These are phyloP conservation scores for Ciconia maguari DNA, from an alignment of 2,113 vertebrate genomes.

Conservation along the genomic window DNA sequence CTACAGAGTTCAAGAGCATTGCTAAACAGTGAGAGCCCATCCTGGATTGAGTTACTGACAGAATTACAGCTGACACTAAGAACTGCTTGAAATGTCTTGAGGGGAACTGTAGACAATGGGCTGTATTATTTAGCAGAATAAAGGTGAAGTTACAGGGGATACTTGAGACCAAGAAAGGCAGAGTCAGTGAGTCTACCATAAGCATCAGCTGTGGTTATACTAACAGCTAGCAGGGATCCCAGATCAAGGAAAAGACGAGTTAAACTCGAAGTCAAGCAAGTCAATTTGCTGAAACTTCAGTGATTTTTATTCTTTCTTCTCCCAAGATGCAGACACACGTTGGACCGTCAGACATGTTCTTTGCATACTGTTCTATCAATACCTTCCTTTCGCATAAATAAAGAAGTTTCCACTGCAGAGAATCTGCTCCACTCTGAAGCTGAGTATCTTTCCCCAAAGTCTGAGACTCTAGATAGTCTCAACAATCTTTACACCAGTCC, in stretches of 20 bases:
- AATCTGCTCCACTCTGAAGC: neutral
- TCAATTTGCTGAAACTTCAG: neutral
- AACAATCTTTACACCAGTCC: neutral
- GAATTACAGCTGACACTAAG: conserved; percentile 90
- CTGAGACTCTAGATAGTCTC: neutral
- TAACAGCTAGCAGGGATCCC: neutral
- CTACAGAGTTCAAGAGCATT: conserved; percentile 67
- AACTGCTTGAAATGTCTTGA: conserved; percentile 83
- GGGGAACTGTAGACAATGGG: conserved; percentile 80
- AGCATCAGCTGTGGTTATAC: neutral
- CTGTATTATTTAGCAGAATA: conserved; percentile 82
- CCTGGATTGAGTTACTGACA: conserved; percentile 82
- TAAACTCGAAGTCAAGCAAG: neutral
- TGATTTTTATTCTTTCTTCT: neutral
- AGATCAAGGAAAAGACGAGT: neutral
- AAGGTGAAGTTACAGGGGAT: conserved; percentile 82
- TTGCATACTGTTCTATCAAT: neutral
- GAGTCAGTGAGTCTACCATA: conserved; percentile 72
- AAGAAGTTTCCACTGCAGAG: neutral
- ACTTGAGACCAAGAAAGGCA: conserved; percentile 71
- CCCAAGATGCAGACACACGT: neutral
- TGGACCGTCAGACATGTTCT: neutral
- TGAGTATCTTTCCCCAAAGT: neutral
- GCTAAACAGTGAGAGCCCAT: conserved; percentile 74
- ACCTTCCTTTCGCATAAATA: neutral